Conservation (phyloP, 2,888 invertebrate genomes). For the Linnaemya tessellans region DNA sequence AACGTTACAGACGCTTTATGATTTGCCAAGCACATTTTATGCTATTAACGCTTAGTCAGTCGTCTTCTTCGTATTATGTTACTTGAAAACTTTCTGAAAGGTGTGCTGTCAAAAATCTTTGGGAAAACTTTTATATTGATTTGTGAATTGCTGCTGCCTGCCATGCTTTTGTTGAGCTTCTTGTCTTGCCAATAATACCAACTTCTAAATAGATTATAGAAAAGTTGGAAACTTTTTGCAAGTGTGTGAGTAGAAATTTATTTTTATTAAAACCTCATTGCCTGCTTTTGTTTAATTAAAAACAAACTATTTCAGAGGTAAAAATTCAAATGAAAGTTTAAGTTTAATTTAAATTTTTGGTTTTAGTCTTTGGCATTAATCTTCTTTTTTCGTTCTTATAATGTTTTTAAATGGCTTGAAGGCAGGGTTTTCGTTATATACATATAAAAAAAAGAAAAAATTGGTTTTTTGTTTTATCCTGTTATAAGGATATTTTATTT, state of each 20-base stretch:
- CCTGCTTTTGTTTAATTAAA: not conserved
- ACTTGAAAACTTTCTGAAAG: not conserved
- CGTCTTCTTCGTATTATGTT: not conserved
- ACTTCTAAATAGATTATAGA: not conserved
- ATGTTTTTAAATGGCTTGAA: constrained; percentile 7
- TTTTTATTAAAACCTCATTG: not conserved
- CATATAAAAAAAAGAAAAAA: not conserved
- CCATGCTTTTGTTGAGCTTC: constrained; percentile 14
- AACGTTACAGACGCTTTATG: not conserved
- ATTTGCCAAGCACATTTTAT: not conserved
- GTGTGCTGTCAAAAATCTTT: not conserved
- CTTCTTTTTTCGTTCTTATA: not conserved
- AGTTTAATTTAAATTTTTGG: not conserved
- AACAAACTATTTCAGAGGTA: not conserved
- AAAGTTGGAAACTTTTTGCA: not conserved
- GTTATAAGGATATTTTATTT: no score
- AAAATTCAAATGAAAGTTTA: constrained; percentile 18
- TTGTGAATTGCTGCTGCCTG: constrained; percentile 25
- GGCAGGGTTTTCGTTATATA: not conserved
- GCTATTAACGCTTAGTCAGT: not conserved
- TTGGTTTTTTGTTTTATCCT: no score
- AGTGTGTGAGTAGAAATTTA: not conserved
- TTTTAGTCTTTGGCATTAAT: not conserved
- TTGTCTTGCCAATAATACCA: not conserved
- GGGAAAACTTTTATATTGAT: constrained; percentile 39